Base-by-base conservation (phyloP, 2,888 invertebrate species). In the Macroteleia sp. region DNA sequence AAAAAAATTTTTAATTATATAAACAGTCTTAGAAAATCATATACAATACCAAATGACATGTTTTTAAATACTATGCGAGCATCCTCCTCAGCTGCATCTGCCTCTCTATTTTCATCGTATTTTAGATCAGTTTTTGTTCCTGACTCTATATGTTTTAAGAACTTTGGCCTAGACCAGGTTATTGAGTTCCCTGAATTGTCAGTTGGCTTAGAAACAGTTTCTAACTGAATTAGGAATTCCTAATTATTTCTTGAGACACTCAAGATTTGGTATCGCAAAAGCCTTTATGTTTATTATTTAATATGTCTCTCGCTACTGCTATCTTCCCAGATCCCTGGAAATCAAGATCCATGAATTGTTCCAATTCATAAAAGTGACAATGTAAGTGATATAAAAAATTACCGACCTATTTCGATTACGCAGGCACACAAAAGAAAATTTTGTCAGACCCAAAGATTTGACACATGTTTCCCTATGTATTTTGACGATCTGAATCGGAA, bases 271-370 rank as follows among this genome's bases (percentile, higher is more conserved):
- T 16, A 16, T 36, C 8, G 36, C 36, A 14, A 36, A n/a, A 16
- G 16, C 50, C 62, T 8, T 19, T 54, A 16, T 44, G 12, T 34
- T 16, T 54, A 4, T 20, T 66, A 12, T 52, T 42, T 22, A 59
- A 59, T 14, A 44, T 14, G 12, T 59, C 59, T 14, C 22, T 52
- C 0, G 16, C 20, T 2, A 12, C 34, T 22, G 30, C 54, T 1
- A n/a, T 44, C 19, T 66, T 66, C 19, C 66, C 54, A 5, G 25
- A 8, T 1, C 3, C 22, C 25, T 66, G 66, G 66, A 66, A 66
- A 41, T 10, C 28, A n/a, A 32, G 61, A n/a, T n/a, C 14, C 30
- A 14, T 19, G 17, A n/a, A n/a, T 61, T 2, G 36, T 61, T 20
- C 61, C 61, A 3, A 25, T 46, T 6, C 20, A 34, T 30, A 61